phyloP scores from a whole-genome alignment of 2,888 invertebrate genomes.

The Caenorhabditis angaria region DNA sequence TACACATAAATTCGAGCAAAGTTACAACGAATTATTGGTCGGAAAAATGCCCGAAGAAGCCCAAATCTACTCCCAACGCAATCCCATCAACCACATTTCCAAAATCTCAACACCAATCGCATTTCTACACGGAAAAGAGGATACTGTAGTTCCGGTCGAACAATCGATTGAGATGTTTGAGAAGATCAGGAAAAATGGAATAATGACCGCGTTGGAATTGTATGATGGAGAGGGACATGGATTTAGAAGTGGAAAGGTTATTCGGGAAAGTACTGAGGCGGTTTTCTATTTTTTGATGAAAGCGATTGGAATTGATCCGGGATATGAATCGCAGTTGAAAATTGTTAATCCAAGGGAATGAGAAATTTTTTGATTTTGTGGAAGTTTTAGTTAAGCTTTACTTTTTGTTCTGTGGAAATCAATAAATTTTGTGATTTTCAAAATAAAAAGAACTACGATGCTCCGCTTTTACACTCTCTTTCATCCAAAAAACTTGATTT shows the following conservation, averaged over 20 bases:
- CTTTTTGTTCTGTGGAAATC: too few relatives aligned
- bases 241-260: slow-evolving; percentile 73
- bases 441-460: too few relatives aligned
- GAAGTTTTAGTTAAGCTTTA: too few relatives aligned
- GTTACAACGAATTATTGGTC: slow-evolving; percentile 73
- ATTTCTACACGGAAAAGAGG: slow-evolving; percentile 73
- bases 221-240: slow-evolving; percentile 75
- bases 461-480: too few relatives aligned
- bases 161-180: slow-evolving; percentile 73
- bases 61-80: slow-evolving; percentile 63
- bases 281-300: slow-evolving; percentile 73
- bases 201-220: slow-evolving; percentile 73
- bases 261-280: slow-evolving; percentile 73
- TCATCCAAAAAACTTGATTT: too few relatives aligned
- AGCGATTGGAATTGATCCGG: slow-evolving; percentile 58
- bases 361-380: neutral
- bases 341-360: slow-evolving; percentile 35
- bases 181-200: slow-evolving; percentile 72
- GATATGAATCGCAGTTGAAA: slow-evolving; percentile 20
- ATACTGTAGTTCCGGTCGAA: slow-evolving; percentile 73
- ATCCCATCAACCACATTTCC: slow-evolving; percentile 73
- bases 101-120: slow-evolving; percentile 73
- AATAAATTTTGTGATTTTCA: too few relatives aligned
- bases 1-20: slow-evolving; percentile 75
- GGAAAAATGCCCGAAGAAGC: slow-evolving; percentile 62